A percentile compares a stretch with the other conserved stretches of the same genome.
Evolutionary conservation across 2,888 invertebrate genomes (phyloP).

Genomic region (Tetranychus piercei): DNA sequence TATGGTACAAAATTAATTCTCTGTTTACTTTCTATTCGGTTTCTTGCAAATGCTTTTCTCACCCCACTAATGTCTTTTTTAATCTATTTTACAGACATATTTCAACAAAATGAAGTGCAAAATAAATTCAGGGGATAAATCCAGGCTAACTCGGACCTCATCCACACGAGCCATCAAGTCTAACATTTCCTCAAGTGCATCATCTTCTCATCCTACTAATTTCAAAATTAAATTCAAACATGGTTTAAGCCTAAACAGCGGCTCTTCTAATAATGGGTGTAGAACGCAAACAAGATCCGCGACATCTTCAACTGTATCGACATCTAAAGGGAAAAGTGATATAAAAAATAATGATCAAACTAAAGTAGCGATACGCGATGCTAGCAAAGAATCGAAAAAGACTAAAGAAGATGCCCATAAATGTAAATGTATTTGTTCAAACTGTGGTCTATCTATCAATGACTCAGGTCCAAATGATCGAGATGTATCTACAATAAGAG

Average conservation of each 20-base stretch:
- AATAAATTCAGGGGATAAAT: not conserved
- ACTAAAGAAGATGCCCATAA: not conserved
- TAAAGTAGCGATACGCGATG: not conserved
- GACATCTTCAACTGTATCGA: not conserved
- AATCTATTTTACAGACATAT: not conserved
- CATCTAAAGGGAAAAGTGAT: not conserved
- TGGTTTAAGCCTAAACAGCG: not conserved
- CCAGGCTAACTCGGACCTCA: not conserved
- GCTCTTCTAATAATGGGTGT: not conserved
- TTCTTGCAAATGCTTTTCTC: not conserved
- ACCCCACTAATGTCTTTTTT: not conserved
- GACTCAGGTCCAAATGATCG: not conserved
- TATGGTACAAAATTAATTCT: no score
- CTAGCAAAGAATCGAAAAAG: not conserved
- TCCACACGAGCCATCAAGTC: not conserved
- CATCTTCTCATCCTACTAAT: not conserved
- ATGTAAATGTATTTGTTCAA: not conserved
- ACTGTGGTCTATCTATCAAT: not conserved
- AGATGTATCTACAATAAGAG: slow-evolving; percentile 38
- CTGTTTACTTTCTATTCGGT: not conserved
- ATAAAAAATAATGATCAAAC: not conserved
- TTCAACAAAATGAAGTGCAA: not conserved
- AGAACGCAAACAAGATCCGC: not conserved
- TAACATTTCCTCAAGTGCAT: not conserved
- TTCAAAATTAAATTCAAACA: not conserved